Evolutionary conservation across 2,113 vertebrate genomes (phyloP).

Genomic region (Seriola quinqueradiata): DNA sequence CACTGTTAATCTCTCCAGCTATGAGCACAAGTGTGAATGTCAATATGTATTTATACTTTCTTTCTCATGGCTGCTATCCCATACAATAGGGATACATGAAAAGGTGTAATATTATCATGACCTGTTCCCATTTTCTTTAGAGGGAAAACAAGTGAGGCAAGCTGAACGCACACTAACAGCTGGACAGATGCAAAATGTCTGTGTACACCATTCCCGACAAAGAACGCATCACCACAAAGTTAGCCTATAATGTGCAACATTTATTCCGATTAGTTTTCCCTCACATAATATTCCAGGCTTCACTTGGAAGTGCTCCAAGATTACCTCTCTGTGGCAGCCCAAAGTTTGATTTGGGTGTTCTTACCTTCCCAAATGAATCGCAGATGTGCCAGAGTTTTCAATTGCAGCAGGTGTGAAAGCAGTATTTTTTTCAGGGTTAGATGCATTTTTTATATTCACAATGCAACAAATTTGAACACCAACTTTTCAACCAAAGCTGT

Average conservation of each 20-base stretch:
- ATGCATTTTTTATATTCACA: background rate
- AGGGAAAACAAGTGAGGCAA: background rate
- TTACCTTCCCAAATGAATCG: slow-evolving; percentile 24
- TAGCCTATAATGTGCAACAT: slow-evolving; percentile 1
- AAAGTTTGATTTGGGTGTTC: slow-evolving; percentile 31
- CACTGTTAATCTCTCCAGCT: background rate
- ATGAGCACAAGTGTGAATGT: background rate
- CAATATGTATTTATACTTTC: background rate
- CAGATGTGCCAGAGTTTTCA: slow-evolving; percentile 37
- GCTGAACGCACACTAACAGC: background rate
- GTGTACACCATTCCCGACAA: slow-evolving; percentile 1
- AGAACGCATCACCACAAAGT: slow-evolving; percentile 14
- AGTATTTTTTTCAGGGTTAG: background rate
- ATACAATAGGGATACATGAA: too few relatives aligned
- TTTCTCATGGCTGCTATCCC: background rate
- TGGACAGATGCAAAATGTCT: slow-evolving; percentile 19
- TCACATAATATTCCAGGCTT: background rate
- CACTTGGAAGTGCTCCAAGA: slow-evolving; percentile 22
- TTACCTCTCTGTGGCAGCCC: background rate
- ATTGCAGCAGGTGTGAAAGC: slow-evolving; percentile 10
- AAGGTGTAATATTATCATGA: background rate
- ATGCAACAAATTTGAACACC: background rate
- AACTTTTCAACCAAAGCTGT: background rate
- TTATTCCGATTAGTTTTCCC: slow-evolving; percentile 19
- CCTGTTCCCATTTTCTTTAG: slow-evolving; percentile 14